Base-by-base conservation (phyloP, 2,888 invertebrate genomes). In the Lithosia quadra region DNA sequence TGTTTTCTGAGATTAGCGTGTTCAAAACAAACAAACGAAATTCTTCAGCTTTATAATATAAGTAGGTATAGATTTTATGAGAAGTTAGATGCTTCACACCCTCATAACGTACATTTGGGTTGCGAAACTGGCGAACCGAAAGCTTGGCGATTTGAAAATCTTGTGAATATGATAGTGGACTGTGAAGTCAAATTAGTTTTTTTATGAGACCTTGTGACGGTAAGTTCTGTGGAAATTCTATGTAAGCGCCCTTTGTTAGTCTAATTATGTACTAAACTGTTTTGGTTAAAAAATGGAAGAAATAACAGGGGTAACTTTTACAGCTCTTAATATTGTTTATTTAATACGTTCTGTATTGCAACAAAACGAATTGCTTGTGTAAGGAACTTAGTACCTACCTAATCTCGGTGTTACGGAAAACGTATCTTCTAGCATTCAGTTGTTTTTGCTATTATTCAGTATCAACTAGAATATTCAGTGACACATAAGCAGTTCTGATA, bases 171-270 rank as follows among this genome's bases (percentile, higher is more conserved):
- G 8, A 18, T 49, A 49, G 49, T 49, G 49, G 55, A 24, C 24
- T 56, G 13, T 56, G 55, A 22, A 49, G 49, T n/a, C 49, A 49
- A n/a, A 18, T 49, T 49, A 49, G 49, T 49, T 49, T 49, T 49
- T 49, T 49, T 49, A 49, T 58, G 65, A 67, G 63, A 72, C 59
- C 13, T 13, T 22, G 1, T 56, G 15, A 56, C 24, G 55, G 55
- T 56, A 56, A 56, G 55, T 56, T 24, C 13, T 56, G 22, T 56
- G 15, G 55, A 56, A 56, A 56, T 56, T 56, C 11, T 22, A 56
- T 56, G 24, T 56, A 49, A 49, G 18, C 49, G 49, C 49, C 18
- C 49, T 49, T 49, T n/a, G 1, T 18, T 49, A 49, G 18, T 49
- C 49, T 8, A 49, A 49, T 49, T 49, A 49, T 13, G 2, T 43